Conservation (phyloP, 64 coral and sea anemone genomes). For the Porites lutea region DNA sequence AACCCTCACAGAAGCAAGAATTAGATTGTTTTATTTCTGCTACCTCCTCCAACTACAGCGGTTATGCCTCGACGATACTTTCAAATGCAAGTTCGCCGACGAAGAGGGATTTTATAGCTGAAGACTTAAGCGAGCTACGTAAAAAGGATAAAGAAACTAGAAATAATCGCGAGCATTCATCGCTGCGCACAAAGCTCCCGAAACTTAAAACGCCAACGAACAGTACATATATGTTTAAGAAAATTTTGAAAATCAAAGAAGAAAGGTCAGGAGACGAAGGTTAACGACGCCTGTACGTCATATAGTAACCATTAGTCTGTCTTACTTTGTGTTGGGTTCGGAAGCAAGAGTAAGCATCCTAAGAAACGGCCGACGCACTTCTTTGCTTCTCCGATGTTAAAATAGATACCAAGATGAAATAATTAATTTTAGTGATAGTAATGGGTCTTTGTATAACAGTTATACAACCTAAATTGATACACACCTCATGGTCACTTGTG, state of each 20-base stretch:
- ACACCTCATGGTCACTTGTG: background rate
- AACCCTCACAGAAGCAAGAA: constrained; percentile 13
- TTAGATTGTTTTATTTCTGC: constrained; percentile 70
- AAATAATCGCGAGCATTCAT: constrained; percentile 7
- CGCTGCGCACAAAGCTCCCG: constrained; percentile 20
- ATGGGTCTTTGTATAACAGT: background rate
- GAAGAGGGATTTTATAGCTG: constrained; percentile 50
- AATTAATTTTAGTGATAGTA: background rate
- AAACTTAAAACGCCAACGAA: constrained; percentile 51
- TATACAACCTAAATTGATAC: background rate
- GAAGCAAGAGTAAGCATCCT: constrained; percentile 95
- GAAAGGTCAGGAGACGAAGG: no score
- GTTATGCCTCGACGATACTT: constrained; percentile 76
- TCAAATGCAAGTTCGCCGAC: constrained; percentile 50
- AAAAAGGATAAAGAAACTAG: constrained; percentile 27
- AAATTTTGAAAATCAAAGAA: no score
- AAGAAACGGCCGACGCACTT: constrained; percentile 97
- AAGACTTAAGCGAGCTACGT: constrained; percentile 7
- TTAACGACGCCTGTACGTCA: background rate
- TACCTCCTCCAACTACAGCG: constrained; percentile 88
- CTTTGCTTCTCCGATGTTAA: constrained; percentile 97
- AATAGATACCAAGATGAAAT: constrained; percentile 22
- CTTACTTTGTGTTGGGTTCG: constrained; percentile 71
- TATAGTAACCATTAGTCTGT: constrained; percentile 1
- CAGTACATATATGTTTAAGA: background rate